A percentile compares a stretch with the other conserved stretches of the same genome.
Evolutionary conservation across 2,888 invertebrate genomes (phyloP).

Genomic region (Cancer borealis): DNA sequence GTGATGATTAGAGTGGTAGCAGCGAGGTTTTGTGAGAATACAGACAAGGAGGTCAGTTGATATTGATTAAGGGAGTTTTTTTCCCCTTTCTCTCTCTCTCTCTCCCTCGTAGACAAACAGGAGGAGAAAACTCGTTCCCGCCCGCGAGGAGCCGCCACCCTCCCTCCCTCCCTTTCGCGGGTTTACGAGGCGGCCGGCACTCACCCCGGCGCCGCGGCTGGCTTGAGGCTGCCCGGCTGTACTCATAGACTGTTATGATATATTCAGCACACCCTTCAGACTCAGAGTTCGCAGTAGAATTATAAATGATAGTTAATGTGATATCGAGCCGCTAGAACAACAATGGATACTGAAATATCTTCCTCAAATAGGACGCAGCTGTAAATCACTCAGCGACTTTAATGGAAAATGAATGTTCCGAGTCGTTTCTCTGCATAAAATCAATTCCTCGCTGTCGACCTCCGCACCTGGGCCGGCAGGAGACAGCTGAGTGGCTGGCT

Average conservation of each 20-base stretch:
- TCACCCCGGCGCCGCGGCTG: slow-evolving; percentile 1
- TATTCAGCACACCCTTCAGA: slow-evolving; percentile 27
- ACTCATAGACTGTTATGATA: neutral
- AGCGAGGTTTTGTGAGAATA: neutral
- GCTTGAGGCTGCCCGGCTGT: slow-evolving; percentile 15
- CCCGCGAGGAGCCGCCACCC: slow-evolving; percentile 18
- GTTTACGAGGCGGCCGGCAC: slow-evolving; percentile 14
- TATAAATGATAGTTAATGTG: slow-evolving; percentile 27
- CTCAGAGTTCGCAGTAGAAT: neutral
- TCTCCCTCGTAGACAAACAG: slow-evolving; percentile 40
- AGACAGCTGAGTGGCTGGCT: slow-evolving; percentile 9
- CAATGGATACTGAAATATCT: slow-evolving; percentile 27
- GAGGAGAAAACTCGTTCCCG: slow-evolving; percentile 32
- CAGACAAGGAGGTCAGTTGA: slow-evolving; percentile 17
- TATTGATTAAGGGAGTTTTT: neutral
- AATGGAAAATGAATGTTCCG: slow-evolving; percentile 32
- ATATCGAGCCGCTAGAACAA: slow-evolving; percentile 32
- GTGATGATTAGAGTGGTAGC: neutral
- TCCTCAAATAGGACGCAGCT: slow-evolving; percentile 27
- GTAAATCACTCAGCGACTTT: slow-evolving; percentile 32
- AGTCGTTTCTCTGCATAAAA: slow-evolving; percentile 32
- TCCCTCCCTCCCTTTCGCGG: neutral
- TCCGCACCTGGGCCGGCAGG: slow-evolving; percentile 16
- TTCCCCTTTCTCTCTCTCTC: slow-evolving; percentile 2
- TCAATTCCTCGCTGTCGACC: slow-evolving; percentile 27